These are phyloP conservation scores for Triplophysa siluroides DNA, from an alignment of 2,113 vertebrate species.

Conservation along the genomic window DNA sequence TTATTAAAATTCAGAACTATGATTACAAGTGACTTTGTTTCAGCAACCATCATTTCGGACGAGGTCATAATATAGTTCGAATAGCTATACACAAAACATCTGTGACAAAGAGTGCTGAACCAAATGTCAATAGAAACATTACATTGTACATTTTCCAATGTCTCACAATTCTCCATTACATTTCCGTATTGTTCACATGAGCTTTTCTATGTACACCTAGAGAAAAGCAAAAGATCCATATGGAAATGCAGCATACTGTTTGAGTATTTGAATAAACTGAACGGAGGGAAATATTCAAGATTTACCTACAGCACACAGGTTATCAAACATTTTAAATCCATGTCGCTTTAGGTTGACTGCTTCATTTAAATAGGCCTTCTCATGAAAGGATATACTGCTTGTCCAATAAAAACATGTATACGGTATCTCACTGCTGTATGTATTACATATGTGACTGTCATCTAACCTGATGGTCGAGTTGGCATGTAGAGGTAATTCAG, in stretches of 20 bases:
- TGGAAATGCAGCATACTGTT: background rate
- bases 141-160: background rate
- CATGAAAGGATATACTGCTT: background rate
- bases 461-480: background rate
- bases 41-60: conserved; percentile 28
- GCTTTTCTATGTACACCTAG: background rate
- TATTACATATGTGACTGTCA: background rate
- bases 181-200: background rate
- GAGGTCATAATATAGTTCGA: conserved; percentile 8
- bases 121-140: too few species aligned
- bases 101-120: background rate
- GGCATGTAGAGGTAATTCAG: background rate
- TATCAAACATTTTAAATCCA: background rate
- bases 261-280: background rate
- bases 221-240: background rate
- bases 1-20: conserved; percentile 41
- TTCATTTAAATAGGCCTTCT: background rate
- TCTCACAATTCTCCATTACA: background rate
- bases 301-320: background rate
- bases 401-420: background rate
- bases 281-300: background rate
- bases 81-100: conserved; percentile 21
- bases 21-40: conserved; percentile 43
- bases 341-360: conserved; percentile 7
- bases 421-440: background rate